A percentile compares a stretch with the other conserved stretches of the same genome.
Evolutionary conservation across 2,113 vertebrate genomes (phyloP).

Genomic region (Pagrus major): DNA sequence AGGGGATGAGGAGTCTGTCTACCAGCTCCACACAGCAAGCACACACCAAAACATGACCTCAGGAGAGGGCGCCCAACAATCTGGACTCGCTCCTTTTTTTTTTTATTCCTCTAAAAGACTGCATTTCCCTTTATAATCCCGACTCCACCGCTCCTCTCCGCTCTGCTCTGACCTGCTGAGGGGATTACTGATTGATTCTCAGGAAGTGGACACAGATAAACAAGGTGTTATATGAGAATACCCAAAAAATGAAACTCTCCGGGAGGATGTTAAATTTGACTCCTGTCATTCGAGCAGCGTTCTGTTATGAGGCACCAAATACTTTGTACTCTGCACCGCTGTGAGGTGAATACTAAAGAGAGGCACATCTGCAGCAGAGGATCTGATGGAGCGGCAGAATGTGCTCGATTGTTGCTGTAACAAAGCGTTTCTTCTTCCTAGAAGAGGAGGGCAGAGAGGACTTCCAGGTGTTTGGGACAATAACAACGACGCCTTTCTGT

Average conservation of each 20-base stretch:
- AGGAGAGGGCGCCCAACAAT: conserved; percentile 9
- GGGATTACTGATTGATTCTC: conserved; percentile 54
- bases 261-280: conserved; percentile 18
- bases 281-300: conserved; percentile 16
- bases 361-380: conserved; percentile 35
- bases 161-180: conserved; percentile 22
- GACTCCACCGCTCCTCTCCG: conserved; percentile 13
- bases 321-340: conserved; percentile 19
- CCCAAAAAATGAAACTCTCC: background rate
- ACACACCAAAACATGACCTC: conserved; percentile 38
- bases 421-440: background rate
- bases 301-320: conserved; percentile 27
- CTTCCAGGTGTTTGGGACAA: background rate
- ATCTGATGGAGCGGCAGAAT: conserved; percentile 25
- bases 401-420: conserved; percentile 18
- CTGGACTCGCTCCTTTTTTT: conserved; percentile 26
- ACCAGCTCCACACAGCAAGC: conserved; percentile 29
- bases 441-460: background rate
- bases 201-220: conserved; percentile 23
- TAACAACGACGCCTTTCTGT: background rate
- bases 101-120: conserved; percentile 21
- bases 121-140: conserved; percentile 45
- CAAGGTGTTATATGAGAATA: background rate
- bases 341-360: conserved; percentile 37
- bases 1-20: conserved; percentile 22